Evolutionary conservation across 1,140 invertebrate genomes (phyloP).

Genomic region (Acyrthosiphon pisum): DNA sequence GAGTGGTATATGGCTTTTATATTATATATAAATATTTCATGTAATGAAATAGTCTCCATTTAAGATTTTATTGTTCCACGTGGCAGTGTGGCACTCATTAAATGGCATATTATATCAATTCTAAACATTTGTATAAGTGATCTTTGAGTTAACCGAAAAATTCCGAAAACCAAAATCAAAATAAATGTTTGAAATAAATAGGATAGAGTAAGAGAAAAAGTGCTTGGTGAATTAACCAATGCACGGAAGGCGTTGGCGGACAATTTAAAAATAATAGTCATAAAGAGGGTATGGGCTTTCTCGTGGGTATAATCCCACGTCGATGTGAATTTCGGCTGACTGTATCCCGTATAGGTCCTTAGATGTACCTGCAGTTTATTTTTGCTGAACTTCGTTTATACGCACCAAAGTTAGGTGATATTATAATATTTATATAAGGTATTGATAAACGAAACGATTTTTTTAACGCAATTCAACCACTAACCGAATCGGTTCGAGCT

Average conservation of each 20-base stretch:
- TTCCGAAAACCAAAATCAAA: not conserved
- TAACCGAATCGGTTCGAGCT: no score
- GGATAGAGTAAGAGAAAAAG: not conserved
- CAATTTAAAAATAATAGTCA: not conserved
- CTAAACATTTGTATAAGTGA: not conserved
- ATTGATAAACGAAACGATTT: not conserved
- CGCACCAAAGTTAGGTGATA: no score
- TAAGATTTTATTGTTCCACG: no score
- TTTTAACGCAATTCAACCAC: no score
- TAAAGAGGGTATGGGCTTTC: not conserved
- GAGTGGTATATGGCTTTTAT: no score
- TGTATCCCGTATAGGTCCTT: not conserved
- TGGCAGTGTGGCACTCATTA: not conserved
- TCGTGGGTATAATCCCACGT: not conserved
- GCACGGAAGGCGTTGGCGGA: not conserved
- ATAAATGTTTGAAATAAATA: not conserved
- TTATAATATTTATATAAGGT: not conserved
- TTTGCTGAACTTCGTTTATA: no score
- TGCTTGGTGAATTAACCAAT: not conserved
- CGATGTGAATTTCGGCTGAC: not conserved
- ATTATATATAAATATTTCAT: no score
- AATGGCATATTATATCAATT: not conserved
- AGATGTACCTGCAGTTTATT: no score
- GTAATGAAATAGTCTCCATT: no score
- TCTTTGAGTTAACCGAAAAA: not conserved